Evolutionary conservation across 2,888 invertebrate genomes (phyloP).

Genomic region (Tetranychus piercei): DNA sequence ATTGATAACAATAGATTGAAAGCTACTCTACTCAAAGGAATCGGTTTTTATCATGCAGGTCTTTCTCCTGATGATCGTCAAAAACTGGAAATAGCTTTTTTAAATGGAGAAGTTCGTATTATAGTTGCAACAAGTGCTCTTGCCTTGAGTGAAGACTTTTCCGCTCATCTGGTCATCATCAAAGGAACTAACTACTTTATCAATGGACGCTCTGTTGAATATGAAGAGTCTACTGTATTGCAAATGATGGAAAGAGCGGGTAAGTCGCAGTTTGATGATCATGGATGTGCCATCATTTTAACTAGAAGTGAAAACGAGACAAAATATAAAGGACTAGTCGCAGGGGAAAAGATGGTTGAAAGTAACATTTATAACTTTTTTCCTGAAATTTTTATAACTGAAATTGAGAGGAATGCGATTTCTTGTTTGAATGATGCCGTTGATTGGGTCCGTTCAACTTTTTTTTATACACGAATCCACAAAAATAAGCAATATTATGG

Average conservation of each 20-base stretch:
- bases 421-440: slow-evolving; percentile 50
- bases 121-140: slow-evolving; percentile 39
- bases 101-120: slow-evolving; percentile 46
- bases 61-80: slow-evolving; percentile 46
- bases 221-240: slow-evolving; percentile 51
- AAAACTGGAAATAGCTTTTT: slow-evolving; percentile 47
- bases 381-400: slow-evolving; percentile 58
- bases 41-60: slow-evolving; percentile 63
- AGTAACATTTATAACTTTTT: slow-evolving; percentile 53
- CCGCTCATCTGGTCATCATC: slow-evolving; percentile 60
- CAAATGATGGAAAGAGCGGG: slow-evolving; percentile 73
- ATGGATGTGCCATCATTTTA: slow-evolving; percentile 58
- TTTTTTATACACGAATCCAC: slow-evolving; percentile 50
- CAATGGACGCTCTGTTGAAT: slow-evolving; percentile 44
- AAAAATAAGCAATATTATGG: slow-evolving; percentile 52
- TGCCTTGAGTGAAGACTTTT: slow-evolving; percentile 66
- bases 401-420: slow-evolving; percentile 53
- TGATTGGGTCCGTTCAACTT: slow-evolving; percentile 58
- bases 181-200: slow-evolving; percentile 57
- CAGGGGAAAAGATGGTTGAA: slow-evolving; percentile 48
- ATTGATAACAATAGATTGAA: slow-evolving; percentile 17
- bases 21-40: slow-evolving; percentile 36
- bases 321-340: slow-evolving; percentile 50
- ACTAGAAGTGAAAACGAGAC: slow-evolving; percentile 48
- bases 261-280: slow-evolving; percentile 48